Percentiles rank a stretch among this genome's conserved stretches.
phyloP scores from a whole-genome alignment of 1,140 invertebrate genomes.

The Bombus turneri region DNA sequence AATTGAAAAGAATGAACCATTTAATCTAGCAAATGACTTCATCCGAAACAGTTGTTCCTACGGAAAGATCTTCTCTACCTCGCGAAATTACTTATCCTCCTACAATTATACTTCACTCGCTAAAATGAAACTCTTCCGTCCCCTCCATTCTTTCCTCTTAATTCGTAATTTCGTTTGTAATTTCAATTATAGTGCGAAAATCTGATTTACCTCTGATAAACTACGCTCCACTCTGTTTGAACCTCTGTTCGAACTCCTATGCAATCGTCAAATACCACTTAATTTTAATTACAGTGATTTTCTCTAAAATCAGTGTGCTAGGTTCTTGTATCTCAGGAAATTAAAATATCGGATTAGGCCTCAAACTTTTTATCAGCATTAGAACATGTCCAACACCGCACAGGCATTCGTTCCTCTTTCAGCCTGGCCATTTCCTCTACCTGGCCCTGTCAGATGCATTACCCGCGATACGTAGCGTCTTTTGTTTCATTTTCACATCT shows the following conservation, averaged over 20 bases:
- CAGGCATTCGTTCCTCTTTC: too few relatives aligned
- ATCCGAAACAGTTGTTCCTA: background rate
- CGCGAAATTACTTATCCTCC: conserved; percentile 30
- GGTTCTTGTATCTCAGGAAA: background rate
- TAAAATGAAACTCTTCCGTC: conserved; percentile 19
- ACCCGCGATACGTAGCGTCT: background rate
- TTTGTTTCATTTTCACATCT: conserved; percentile 26
- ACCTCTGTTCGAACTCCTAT: too few relatives aligned
- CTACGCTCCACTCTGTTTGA: background rate
- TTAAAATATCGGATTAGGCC: background rate
- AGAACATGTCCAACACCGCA: too few relatives aligned
- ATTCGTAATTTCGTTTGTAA: conserved; percentile 19
- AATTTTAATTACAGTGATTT: background rate
- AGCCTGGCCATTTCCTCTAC: too few relatives aligned
- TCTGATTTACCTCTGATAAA: background rate
- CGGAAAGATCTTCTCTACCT: conserved; percentile 6
- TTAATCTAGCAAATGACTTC: conserved; percentile 37
- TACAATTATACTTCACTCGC: conserved; percentile 31
- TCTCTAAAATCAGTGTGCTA: too few relatives aligned
- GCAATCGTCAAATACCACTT: background rate
- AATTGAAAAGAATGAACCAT: conserved; percentile 28
- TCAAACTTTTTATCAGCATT: background rate
- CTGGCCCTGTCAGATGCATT: background rate
- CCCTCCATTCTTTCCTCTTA: background rate
- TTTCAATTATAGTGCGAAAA: background rate